These are phyloP conservation scores for Tenthredo distinguenda DNA, from an alignment of 2,888 invertebrate genomes.

Conservation along the genomic window DNA sequence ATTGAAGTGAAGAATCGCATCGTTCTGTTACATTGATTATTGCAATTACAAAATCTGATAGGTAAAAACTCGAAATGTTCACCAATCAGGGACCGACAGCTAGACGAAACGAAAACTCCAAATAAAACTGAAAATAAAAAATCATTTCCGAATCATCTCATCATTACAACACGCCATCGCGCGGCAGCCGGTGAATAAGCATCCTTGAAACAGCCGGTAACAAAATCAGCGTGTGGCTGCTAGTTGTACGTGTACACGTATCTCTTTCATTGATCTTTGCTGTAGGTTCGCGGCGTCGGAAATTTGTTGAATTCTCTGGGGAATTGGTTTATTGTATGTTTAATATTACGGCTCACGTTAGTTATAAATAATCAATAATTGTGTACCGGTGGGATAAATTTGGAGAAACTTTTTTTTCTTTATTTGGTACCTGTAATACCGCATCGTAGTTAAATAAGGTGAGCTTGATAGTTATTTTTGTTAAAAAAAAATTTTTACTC, in stretches of 20 bases:
- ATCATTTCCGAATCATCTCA: neutral
- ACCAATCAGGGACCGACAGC: slow-evolving; percentile 18
- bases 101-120: neutral
- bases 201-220: slow-evolving; percentile 46
- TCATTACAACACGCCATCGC: slow-evolving; percentile 27
- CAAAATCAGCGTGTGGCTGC: slow-evolving; percentile 27
- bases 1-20: neutral
- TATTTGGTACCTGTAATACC: slow-evolving; percentile 8
- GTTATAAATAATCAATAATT: slow-evolving; percentile 8
- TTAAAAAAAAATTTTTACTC: slow-evolving; percentile 6
- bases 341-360: neutral
- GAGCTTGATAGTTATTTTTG: slow-evolving; percentile 11
- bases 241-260: slow-evolving; percentile 46
- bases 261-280: slow-evolving; percentile 49
- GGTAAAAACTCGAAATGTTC: neutral
- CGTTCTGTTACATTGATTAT: neutral
- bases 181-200: slow-evolving; percentile 42
- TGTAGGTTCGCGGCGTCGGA: slow-evolving; percentile 34
- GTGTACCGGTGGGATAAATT: slow-evolving; percentile 18
- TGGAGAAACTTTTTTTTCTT: slow-evolving; percentile 22
- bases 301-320: neutral
- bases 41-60: neutral
- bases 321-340: neutral
- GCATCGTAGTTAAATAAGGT: slow-evolving; percentile 41
- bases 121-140: neutral